Conservation (phyloP, 2,113 vertebrate genomes). For the Rhabdornis inornatus region DNA sequence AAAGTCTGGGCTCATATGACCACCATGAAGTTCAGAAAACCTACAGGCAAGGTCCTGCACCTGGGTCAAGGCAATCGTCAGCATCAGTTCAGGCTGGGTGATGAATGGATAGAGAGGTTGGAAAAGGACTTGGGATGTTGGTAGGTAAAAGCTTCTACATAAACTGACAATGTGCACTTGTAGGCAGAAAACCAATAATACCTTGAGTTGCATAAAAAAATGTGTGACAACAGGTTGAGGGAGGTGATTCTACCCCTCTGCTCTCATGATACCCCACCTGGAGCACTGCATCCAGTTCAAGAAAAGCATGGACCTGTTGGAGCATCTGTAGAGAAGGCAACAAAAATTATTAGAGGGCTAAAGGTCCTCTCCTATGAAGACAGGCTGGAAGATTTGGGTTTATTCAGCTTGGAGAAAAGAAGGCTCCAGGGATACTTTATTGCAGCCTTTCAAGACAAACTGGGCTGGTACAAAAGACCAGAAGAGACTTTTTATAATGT, state of each 20-base stretch:
- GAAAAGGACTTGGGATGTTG: neutral
- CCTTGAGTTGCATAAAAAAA: neutral
- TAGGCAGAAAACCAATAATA: neutral
- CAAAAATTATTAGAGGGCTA: neutral
- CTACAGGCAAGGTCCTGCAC: neutral
- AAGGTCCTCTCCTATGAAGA: neutral
- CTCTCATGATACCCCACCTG: neutral
- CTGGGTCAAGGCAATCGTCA: neutral
- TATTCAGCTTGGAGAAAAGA: neutral
- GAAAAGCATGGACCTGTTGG: neutral
- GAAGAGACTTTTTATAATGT: neutral
- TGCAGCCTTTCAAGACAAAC: neutral
- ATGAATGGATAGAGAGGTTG: neutral
- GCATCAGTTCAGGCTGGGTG: neutral
- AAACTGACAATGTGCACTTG: neutral
- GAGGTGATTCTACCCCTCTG: neutral
- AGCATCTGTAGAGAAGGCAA: neutral
- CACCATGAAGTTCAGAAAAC: neutral
- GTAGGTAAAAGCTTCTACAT: neutral
- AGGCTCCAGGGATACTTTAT: neutral
- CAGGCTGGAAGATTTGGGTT: neutral
- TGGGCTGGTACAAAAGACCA: neutral
- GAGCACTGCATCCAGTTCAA: neutral
- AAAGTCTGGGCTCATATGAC: neutral
- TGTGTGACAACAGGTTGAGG: neutral